A percentile compares a stretch with the other conserved stretches of the same genome.
Conservation (phyloP, 2,797 vertebrate genomes). For the Rhincodon typus region DNA sequence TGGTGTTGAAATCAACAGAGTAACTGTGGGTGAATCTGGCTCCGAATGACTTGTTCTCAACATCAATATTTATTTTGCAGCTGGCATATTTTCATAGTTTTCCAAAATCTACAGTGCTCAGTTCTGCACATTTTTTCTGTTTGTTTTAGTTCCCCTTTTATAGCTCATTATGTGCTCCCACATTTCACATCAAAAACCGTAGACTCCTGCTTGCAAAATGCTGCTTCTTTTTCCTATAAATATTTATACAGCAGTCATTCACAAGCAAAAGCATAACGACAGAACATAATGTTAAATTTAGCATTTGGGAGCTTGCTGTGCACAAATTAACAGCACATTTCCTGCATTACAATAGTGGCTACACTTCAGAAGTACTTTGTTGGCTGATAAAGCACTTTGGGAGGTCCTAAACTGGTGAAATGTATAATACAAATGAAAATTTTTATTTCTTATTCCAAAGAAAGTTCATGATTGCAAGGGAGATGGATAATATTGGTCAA, state of each 20-base stretch:
- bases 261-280: neutral
- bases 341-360: neutral
- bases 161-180: neutral
- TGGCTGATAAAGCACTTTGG: neutral
- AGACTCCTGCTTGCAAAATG: neutral
- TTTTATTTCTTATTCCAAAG: neutral
- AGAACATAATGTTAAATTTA: neutral
- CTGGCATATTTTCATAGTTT: neutral
- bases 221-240: neutral
- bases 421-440: neutral
- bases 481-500: neutral
- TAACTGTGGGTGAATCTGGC: neutral
- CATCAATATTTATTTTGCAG: neutral
- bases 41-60: neutral
- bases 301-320: neutral
- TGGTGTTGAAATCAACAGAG: neutral
- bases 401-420: neutral
- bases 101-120: neutral
- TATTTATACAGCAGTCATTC: neutral
- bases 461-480: neutral
- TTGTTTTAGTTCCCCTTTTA: neutral
- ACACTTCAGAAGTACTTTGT: neutral
- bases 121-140: neutral
- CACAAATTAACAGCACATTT: neutral
- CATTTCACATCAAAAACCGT: neutral